Conservation (phyloP, 2,797 vertebrate species). For the Craterocephalus amniculus region DNA sequence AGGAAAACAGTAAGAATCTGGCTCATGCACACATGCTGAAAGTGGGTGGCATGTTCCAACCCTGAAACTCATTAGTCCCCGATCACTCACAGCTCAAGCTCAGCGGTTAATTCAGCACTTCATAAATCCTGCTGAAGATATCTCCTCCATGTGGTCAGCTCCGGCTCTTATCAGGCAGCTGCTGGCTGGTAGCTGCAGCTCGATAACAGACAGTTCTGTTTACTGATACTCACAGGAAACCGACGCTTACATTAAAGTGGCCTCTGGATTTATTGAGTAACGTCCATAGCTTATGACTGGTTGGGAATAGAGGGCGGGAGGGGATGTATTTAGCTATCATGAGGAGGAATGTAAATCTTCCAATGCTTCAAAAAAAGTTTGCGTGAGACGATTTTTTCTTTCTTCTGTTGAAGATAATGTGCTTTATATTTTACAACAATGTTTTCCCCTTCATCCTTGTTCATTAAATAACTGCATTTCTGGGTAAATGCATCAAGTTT, state of each 20-base stretch:
- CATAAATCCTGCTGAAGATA: constrained; percentile 57
- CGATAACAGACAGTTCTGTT: constrained; percentile 74
- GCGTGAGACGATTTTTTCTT: constrained; percentile 1
- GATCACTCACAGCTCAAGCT: constrained; percentile 55
- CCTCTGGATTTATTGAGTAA: constrained; percentile 63
- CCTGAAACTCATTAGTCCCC: constrained; percentile 57
- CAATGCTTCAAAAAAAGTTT: constrained; percentile 14
- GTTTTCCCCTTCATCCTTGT: neutral
- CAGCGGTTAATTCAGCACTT: constrained; percentile 60
- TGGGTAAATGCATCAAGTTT: neutral
- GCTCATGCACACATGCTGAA: neutral
- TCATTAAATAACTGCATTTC: neutral
- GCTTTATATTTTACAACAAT: neutral
- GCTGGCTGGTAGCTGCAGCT: constrained; percentile 63
- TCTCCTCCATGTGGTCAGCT: constrained; percentile 25
- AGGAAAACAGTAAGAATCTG: neutral
- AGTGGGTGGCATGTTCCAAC: constrained; percentile 15
- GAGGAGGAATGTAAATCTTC: constrained; percentile 51
- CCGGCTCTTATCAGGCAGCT: constrained; percentile 64
- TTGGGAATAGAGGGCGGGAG: constrained; percentile 11
- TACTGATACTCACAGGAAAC: constrained; percentile 78
- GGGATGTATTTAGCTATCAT: constrained; percentile 29
- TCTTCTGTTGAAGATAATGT: constrained; percentile 4
- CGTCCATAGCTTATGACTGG: constrained; percentile 62
- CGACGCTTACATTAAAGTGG: constrained; percentile 67